These are phyloP conservation scores for Oxyscelio sp. DNA, from an alignment of 2,888 invertebrate genomes.

Conservation along the genomic window DNA sequence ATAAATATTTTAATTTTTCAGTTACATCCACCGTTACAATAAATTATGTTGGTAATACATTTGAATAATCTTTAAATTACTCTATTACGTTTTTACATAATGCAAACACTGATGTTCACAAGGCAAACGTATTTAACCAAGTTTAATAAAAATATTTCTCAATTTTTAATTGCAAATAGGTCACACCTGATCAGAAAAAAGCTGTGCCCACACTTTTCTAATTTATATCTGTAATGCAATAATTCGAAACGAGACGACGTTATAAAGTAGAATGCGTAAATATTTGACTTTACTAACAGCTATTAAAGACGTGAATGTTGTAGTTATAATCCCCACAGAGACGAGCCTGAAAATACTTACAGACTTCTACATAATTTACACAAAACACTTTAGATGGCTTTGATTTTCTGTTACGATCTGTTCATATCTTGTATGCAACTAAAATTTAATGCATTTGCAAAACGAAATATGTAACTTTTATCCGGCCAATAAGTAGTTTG, in stretches of 20 bases:
- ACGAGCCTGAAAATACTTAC: slow-evolving; percentile 7
- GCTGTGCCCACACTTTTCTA: too few species aligned
- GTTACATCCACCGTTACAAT: slow-evolving; percentile 1
- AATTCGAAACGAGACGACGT: background rate
- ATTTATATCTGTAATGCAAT: slow-evolving; percentile 8
- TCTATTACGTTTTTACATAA: too few species aligned
- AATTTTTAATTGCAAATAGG: background rate
- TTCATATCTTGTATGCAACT: background rate
- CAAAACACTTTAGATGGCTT: slow-evolving; percentile 6
- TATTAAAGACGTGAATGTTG: slow-evolving; percentile 18
- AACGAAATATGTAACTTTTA: too few species aligned
- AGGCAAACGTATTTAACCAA: too few species aligned
- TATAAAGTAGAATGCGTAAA: slow-evolving; percentile 26
- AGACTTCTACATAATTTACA: slow-evolving; percentile 12
- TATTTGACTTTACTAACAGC: slow-evolving; percentile 34
- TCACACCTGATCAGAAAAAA: too few species aligned
- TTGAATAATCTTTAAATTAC: too few species aligned
- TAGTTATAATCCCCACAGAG: slow-evolving; percentile 5
- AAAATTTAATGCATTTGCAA: too few species aligned
- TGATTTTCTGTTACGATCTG: background rate
- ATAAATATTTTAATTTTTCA: slow-evolving; percentile 4
- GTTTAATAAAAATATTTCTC: too few species aligned
- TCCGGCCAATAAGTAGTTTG: too few species aligned
- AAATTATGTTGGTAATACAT: too few species aligned
- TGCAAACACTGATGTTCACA: too few species aligned